Percentiles rank a stretch among this genome's conserved stretches.
phyloP scores from a whole-genome alignment of 53 echinoderm and acorn worm genomes.

The Holothuria scabra region DNA sequence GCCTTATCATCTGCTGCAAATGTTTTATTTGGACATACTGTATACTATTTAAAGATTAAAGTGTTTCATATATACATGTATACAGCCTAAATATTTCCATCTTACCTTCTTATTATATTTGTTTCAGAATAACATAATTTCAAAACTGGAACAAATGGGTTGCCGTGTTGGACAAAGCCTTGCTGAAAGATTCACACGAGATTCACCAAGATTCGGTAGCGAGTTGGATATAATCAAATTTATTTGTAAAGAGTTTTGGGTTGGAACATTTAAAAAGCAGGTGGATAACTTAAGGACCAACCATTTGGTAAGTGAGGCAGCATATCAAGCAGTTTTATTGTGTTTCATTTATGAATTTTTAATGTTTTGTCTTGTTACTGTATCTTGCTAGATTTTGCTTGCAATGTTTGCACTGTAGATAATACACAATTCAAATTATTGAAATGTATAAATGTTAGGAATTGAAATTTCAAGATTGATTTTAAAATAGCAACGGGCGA shows the following conservation, averaged over 20 bases:
- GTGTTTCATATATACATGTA: too few species aligned
- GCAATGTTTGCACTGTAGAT: neutral
- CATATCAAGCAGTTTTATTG: neutral
- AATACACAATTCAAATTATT: too few species aligned
- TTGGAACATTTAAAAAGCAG: conserved; percentile 90
- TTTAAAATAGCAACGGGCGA: too few species aligned
- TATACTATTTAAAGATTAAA: too few species aligned
- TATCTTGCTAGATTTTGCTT: neutral
- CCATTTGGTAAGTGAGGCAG: conserved; percentile 71
- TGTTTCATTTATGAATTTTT: neutral
- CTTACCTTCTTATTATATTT: too few species aligned
- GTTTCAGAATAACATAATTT: conserved; percentile 68
- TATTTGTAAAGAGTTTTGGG: conserved; percentile 98
- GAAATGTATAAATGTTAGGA: too few species aligned
- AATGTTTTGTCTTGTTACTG: neutral
- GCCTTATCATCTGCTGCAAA: too few species aligned
- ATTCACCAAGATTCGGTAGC: conserved; percentile 90
- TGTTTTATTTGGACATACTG: too few species aligned
- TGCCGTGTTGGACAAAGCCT: conserved; percentile 92
- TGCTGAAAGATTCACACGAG: conserved; percentile 83
- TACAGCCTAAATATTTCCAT: too few species aligned
- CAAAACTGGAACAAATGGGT: conserved; percentile 95
- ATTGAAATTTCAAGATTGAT: too few species aligned
- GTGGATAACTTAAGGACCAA: conserved; percentile 96
- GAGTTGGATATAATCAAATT: conserved; percentile 98